These are phyloP conservation scores for Menidia menidia DNA, from an alignment of 2,797 vertebrate genomes.

Conservation along the genomic window DNA sequence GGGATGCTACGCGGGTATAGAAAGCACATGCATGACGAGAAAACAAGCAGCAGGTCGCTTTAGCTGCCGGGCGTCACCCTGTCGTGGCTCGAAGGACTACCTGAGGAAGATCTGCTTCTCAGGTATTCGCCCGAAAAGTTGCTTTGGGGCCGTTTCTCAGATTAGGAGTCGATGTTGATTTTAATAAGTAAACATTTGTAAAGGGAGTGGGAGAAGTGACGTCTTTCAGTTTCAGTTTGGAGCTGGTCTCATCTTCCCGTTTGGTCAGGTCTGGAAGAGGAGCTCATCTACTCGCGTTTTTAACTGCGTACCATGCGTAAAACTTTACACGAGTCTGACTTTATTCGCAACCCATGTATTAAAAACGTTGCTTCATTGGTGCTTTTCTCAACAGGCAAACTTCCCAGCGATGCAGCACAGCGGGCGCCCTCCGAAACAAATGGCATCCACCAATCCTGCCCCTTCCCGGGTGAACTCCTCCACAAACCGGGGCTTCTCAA, in stretches of 20 bases:
- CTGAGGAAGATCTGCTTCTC: background rate
- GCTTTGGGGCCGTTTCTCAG: background rate
- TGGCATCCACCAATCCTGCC: conserved; percentile 52
- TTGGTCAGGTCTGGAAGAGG: too few relatives aligned
- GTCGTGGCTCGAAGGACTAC: background rate
- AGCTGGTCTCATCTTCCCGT: too few relatives aligned
- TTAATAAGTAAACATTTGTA: background rate
- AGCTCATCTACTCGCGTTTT: too few relatives aligned
- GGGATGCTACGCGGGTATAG: conserved; percentile 24
- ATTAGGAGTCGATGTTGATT: background rate
- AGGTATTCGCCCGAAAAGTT: background rate
- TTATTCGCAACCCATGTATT: background rate
- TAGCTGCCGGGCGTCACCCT: conserved; percentile 17
- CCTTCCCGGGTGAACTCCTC: conserved; percentile 29
- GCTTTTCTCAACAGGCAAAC: conserved; percentile 47
- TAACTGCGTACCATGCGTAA: background rate
- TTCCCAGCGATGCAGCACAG: conserved; percentile 33
- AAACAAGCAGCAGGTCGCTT: conserved; percentile 19
- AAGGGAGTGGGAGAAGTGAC: background rate
- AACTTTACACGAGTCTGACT: background rate
- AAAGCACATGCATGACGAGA: conserved; percentile 47
- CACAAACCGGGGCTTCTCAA: conserved; percentile 34
- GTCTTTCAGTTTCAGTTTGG: too few relatives aligned
- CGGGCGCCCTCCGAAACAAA: conserved; percentile 34
- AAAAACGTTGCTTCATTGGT: background rate